Percentiles rank a stretch among this genome's conserved stretches.
phyloP scores from a whole-genome alignment of 2,113 vertebrate genomes.

The Vulpes lagopus region DNA sequence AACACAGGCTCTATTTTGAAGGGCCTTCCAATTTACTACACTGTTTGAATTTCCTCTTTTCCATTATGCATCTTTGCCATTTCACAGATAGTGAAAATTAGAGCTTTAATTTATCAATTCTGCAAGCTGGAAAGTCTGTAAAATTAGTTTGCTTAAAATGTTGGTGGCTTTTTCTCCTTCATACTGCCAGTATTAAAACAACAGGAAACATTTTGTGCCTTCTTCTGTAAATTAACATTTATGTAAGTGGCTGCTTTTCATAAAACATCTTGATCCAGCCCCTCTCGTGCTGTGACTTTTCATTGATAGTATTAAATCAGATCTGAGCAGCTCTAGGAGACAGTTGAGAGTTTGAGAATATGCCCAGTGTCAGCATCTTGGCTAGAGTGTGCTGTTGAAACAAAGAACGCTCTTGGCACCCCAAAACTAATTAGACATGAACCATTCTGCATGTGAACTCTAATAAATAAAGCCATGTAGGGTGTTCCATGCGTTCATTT shows the following conservation, averaged over 20 bases:
- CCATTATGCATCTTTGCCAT: neutral
- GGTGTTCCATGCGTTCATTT: neutral
- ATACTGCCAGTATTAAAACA: constrained; percentile 32
- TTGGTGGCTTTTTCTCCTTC: constrained; percentile 37
- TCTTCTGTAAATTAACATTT: constrained; percentile 60
- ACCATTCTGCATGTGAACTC: neutral
- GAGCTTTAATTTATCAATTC: constrained; percentile 6
- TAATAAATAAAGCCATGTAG: neutral
- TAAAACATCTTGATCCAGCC: neutral
- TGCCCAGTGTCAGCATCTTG: constrained; percentile 55
- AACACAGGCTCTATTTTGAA: constrained; percentile 21
- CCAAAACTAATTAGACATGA: neutral
- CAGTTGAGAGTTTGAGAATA: constrained; percentile 62
- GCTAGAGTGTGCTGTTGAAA: constrained; percentile 34
- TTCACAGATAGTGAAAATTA: constrained; percentile 36
- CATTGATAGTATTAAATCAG: constrained; percentile 35
- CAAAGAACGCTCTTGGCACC: constrained; percentile 51
- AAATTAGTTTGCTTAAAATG: constrained; percentile 59
- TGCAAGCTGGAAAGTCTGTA: constrained; percentile 16
- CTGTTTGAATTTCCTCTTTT: constrained; percentile 19
- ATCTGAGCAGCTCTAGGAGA: constrained; percentile 73
- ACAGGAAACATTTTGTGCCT: constrained; percentile 52
- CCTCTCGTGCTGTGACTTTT: constrained; percentile 58
- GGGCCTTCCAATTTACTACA: neutral
- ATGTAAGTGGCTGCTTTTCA: constrained; percentile 31